Evolutionary conservation across 2,888 invertebrate species (phyloP).

Genomic region (Cryptophagus acutangulus): DNA sequence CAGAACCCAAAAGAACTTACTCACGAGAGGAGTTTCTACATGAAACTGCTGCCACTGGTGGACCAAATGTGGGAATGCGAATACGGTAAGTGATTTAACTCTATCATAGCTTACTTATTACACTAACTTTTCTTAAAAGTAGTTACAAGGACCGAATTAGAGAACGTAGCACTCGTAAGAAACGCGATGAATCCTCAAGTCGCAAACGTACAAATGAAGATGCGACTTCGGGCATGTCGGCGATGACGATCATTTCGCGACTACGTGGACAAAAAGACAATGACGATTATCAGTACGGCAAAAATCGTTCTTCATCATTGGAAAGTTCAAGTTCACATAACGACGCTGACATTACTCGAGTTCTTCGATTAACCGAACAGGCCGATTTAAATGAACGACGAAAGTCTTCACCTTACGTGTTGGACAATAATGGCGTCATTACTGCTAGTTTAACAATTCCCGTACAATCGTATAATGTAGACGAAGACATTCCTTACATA

Average conservation of each 20-base stretch:
- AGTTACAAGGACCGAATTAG: conserved; percentile 47
- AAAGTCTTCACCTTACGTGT: conserved; percentile 57
- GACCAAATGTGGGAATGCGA: conserved; percentile 53
- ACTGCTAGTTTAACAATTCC: conserved; percentile 80
- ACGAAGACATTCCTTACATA: conserved; percentile 66
- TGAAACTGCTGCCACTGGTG: conserved; percentile 65
- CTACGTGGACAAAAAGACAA: conserved; percentile 43
- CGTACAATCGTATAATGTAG: conserved; percentile 52
- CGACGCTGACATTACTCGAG: conserved; percentile 51
- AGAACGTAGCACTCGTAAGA: conserved; percentile 48
- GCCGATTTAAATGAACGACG: conserved; percentile 48
- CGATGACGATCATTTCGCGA: conserved; percentile 56
- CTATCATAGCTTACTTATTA: too few species aligned
- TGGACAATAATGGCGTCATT: conserved; percentile 60
- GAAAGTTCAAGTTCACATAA: conserved; percentile 50
- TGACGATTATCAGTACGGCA: conserved; percentile 42
- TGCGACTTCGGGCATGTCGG: conserved; percentile 44
- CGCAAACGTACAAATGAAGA: conserved; percentile 40
- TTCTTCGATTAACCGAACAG: conserved; percentile 31
- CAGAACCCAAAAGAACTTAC: conserved; percentile 56
- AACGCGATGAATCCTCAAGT: conserved; percentile 51
- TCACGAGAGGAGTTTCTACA: conserved; percentile 73
- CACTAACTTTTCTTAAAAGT: too few species aligned
- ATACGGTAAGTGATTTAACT: conserved; percentile 36
- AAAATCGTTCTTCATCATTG: conserved; percentile 44